phyloP scores from a whole-genome alignment of 2,797 vertebrate genomes.

The Acrossocheilus fasciatus region DNA sequence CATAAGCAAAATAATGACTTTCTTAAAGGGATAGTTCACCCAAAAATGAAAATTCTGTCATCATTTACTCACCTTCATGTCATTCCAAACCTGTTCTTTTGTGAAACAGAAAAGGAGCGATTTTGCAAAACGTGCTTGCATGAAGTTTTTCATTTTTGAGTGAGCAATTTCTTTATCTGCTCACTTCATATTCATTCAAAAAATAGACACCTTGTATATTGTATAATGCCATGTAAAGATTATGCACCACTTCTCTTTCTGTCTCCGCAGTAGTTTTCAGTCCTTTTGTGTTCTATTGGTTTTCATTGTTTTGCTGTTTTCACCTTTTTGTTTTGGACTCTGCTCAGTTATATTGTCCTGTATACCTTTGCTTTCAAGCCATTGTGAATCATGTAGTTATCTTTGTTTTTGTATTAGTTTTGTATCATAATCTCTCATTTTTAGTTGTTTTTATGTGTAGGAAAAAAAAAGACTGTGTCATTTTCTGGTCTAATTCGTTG shows the following conservation, averaged over 20 bases:
- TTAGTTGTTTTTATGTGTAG: not conserved
- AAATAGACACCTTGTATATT: not conserved
- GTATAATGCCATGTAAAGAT: conserved; percentile 2
- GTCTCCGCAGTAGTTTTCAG: not conserved
- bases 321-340: conserved; percentile 62
- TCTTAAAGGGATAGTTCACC: not conserved
- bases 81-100: not conserved
- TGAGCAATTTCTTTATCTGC: conserved; percentile 4
- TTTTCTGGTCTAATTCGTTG: conserved; percentile 31
- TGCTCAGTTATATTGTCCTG: conserved; percentile 33
- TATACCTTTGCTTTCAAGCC: conserved; percentile 42
- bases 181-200: not conserved
- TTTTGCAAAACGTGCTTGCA: not conserved
- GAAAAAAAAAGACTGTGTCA: not conserved
- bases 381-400: conserved; percentile 64
- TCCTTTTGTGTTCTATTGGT: not conserved
- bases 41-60: not conserved
- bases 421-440: not conserved
- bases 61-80: conserved; percentile 6
- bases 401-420: conserved; percentile 31
- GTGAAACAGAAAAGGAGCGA: not conserved
- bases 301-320: conserved; percentile 23
- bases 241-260: not conserved
- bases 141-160: not conserved
- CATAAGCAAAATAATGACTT: not conserved